These are phyloP conservation scores for Todiramphus chloris DNA, from an alignment of 2,113 vertebrate species.

Conservation along the genomic window DNA sequence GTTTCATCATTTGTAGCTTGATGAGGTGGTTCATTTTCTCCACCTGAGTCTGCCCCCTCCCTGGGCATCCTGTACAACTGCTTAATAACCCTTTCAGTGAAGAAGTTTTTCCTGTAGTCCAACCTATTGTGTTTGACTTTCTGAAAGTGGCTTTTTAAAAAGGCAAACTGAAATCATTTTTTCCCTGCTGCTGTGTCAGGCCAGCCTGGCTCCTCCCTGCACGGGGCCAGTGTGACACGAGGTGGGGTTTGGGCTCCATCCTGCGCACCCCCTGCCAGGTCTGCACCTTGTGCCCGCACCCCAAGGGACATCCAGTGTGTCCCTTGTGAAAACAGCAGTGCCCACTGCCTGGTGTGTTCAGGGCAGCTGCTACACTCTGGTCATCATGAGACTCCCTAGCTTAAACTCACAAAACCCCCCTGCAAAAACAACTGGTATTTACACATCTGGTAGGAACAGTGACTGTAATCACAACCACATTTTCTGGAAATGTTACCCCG, in stretches of 20 bases:
- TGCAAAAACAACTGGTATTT: neutral
- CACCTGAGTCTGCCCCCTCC: too few species aligned
- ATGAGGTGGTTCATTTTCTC: too few species aligned
- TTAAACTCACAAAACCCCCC: neutral
- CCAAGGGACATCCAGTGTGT: rapidly evolving
- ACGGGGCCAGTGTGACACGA: rapidly evolving
- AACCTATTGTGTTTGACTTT: too few species aligned
- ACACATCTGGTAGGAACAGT: neutral
- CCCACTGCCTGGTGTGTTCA: neutral
- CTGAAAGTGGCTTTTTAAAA: neutral
- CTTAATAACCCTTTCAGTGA: too few species aligned
- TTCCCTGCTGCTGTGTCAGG: neutral
- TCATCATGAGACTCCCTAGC: neutral
- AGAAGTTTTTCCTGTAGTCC: too few species aligned
- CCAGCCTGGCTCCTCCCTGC: rapidly evolving
- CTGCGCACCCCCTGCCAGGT: rapidly evolving
- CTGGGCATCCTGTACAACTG: too few species aligned
- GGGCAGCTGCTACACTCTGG: neutral
- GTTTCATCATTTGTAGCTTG: too few species aligned
- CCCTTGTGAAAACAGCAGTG: neutral
- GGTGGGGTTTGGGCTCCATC: neutral
- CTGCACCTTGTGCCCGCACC: too few species aligned
- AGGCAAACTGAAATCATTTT: rapidly evolving
- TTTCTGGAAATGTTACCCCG: neutral
- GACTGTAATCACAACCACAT: neutral